Conservation (phyloP, 2,888 invertebrate species). For the Eucera pruinosa region DNA sequence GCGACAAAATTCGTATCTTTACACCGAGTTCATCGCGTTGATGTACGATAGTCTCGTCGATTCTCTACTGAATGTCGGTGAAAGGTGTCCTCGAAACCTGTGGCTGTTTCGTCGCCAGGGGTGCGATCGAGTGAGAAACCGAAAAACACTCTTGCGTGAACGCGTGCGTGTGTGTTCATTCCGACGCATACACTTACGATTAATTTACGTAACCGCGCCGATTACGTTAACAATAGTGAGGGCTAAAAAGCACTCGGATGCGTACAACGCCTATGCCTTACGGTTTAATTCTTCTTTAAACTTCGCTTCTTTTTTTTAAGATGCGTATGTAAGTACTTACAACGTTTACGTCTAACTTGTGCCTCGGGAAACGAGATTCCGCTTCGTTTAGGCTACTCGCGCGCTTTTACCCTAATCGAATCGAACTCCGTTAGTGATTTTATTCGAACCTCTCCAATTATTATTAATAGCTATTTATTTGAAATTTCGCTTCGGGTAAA, state of each 20-base stretch:
- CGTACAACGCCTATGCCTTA: slow-evolving; percentile 51
- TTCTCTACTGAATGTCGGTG: slow-evolving; percentile 52
- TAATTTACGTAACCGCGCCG: slow-evolving; percentile 15
- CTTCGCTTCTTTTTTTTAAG: slow-evolving; percentile 30
- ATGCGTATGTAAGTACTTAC: slow-evolving; percentile 45
- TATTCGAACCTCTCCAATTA: too few species aligned
- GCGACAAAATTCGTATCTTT: too few species aligned
- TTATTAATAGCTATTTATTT: too few species aligned
- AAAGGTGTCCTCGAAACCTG: slow-evolving; percentile 61
- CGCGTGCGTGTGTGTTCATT: slow-evolving; percentile 67
- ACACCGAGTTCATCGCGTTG: too few species aligned
- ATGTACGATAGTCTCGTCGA: too few species aligned
- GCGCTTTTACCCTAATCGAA: neutral
- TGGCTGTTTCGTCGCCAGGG: neutral
- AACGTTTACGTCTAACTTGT: slow-evolving; percentile 61
- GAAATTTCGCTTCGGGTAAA: neutral
- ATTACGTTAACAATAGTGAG: slow-evolving; percentile 37
- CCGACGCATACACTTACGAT: slow-evolving; percentile 57
- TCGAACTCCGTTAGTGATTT: too few species aligned
- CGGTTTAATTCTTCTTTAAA: slow-evolving; percentile 39
- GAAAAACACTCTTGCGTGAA: slow-evolving; percentile 29
- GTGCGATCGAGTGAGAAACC: slow-evolving; percentile 10
- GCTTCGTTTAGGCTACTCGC: slow-evolving; percentile 7
- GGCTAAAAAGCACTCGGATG: slow-evolving; percentile 41
- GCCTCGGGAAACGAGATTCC: slow-evolving; percentile 36